A percentile compares a stretch with the other conserved stretches of the same genome.
phyloP scores from a whole-genome alignment of 2,113 vertebrate genomes.

The Pedetes capensis region DNA sequence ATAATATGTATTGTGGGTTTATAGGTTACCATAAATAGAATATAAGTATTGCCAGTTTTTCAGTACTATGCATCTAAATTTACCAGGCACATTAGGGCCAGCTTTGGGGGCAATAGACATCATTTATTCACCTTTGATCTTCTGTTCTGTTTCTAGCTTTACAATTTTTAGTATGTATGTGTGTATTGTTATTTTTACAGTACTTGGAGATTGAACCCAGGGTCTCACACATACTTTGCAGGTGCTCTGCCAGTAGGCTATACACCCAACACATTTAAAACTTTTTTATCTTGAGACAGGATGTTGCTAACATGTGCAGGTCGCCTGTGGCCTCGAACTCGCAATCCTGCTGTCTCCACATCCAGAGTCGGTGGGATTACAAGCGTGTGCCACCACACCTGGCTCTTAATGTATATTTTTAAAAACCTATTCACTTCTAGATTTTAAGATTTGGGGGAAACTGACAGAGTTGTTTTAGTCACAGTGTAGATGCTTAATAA shows the following conservation, averaged over 20 bases:
- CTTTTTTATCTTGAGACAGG: too few species aligned
- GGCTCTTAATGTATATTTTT: neutral
- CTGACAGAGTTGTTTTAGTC: neutral
- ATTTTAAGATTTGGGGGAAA: neutral
- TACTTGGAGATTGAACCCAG: too few species aligned
- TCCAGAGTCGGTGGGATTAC: too few species aligned
- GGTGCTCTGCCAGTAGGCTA: too few species aligned
- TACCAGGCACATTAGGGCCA: neutral
- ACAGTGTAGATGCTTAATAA: neutral
- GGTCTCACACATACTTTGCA: too few species aligned
- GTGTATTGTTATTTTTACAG: neutral
- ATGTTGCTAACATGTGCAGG: too few species aligned
- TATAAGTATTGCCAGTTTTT: neutral
- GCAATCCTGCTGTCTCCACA: too few species aligned
- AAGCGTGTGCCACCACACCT: too few species aligned
- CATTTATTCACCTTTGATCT: neutral
- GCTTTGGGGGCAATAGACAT: neutral
- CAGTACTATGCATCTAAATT: neutral
- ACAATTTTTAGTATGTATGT: neutral
- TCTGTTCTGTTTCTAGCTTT: neutral
- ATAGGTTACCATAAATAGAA: neutral
- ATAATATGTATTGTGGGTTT: neutral
- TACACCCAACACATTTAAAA: too few species aligned
- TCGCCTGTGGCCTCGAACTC: too few species aligned
- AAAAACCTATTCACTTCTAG: neutral